Conservation (phyloP, 35 echinoderm and acorn worm species). For the Acanthaster planci region DNA sequence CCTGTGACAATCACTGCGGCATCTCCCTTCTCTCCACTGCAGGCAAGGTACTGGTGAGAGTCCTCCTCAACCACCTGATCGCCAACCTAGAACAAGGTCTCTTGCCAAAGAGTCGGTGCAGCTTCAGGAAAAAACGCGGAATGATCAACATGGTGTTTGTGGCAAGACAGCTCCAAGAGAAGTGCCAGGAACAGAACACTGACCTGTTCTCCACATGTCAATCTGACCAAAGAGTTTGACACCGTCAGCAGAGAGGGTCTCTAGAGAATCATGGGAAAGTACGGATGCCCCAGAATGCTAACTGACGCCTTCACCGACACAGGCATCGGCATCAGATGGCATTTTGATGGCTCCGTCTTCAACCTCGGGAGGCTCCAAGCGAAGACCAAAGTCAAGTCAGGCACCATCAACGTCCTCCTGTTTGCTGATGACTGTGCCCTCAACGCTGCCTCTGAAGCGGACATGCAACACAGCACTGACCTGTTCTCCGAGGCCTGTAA, state of each 20-base stretch:
- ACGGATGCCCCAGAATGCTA: background rate
- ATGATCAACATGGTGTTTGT: conserved; percentile 69
- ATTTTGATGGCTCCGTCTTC: background rate
- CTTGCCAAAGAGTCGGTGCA: background rate
- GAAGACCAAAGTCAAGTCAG: background rate
- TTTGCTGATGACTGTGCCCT: conserved; percentile 44
- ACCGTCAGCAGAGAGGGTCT: background rate
- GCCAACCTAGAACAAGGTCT: background rate
- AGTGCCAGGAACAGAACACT: conserved; percentile 23
- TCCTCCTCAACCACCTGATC: background rate
- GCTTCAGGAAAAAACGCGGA: conserved; percentile 25
- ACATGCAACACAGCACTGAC: background rate
- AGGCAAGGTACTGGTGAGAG: conserved; percentile 16
- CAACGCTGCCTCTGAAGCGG: background rate
- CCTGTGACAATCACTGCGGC: conserved; percentile 40
- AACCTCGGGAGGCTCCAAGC: background rate
- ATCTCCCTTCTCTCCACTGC: conserved; percentile 32
- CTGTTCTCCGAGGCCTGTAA: background rate
- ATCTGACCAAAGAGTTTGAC: background rate
- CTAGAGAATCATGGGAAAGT: background rate
- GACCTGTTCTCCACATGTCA: background rate
- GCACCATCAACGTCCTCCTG: conserved; percentile 20
- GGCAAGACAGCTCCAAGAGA: conserved; percentile 28
- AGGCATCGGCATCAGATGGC: background rate
- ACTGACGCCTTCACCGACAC: no score